Base-by-base conservation (phyloP, 2,113 vertebrate genomes). In the Cisticola juncidis region DNA sequence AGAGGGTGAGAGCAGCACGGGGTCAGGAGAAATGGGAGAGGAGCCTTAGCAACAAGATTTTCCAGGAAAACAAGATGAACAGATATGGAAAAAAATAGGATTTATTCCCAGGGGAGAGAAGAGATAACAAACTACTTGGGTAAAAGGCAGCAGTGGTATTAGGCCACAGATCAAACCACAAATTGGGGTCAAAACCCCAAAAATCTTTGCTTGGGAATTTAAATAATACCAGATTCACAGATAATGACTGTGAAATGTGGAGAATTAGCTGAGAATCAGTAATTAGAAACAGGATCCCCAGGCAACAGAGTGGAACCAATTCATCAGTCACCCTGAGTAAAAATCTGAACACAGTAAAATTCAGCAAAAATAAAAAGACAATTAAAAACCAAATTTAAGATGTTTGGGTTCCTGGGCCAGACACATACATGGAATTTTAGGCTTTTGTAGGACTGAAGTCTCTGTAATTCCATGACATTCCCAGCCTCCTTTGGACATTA, bases 391-490 rank as follows among this genome's bases (percentile, higher is more conserved):
- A 26, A 22, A 35, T 4, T 0, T 58, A 25, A 66, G 45, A 50
- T 2, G 0, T 23, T 3, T 64, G 50, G 3, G 22, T 4, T 10
- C n/a, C 47, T 16, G 4, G 21, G 22, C 19, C 18, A 18, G 33
- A 35, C 5, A 1, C 35, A 50, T 11, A 8, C 12, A 7, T 17
- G 14, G 5, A 24, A 60, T 53, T 78, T 53, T 8, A 54, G 36
- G 10, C 29, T 70, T 70, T 19, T 8, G 36, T 8, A 53, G 56
- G 61, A 40, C 1, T 50, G 48, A 76, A 62, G 64, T n/a, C 21
- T 58, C 53, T 33, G 0, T 2, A 1, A 2, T 19, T 20, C 38
- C 16, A 6, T 3, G 3, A 21, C 5, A 24, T 28, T 79, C 48
- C 20, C 78, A 70, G 56, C 44, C 24, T n/a, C 12, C 47, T 48